Base-by-base conservation (phyloP, 2,888 invertebrate genomes). In the Gnatocerus cornutus region DNA sequence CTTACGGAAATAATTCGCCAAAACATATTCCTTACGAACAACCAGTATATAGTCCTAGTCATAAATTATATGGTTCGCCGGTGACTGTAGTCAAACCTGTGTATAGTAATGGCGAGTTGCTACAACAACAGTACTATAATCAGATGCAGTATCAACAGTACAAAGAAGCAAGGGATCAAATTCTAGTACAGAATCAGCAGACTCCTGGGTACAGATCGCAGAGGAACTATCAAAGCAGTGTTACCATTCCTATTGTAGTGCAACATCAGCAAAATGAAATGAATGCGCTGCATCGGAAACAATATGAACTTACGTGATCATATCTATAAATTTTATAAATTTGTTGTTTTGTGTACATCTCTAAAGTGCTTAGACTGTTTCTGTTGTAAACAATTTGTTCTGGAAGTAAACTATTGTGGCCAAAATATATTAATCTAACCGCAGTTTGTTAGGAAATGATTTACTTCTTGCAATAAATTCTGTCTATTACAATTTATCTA, bases 101-200 rank as follows among this genome's bases (percentile, higher is more conserved):
- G 6, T 82, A 76, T 68, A 77, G 78, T 55, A 84, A 84, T 66
- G 83, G 84, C 3, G 84, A 84, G 45, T 73, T 84, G 21, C 73
- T 81, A 2, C 83, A 84, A 70, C 83, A 82, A 69, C 83, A 84
- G 70, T 75, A 80, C 33, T 82, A 82, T 73, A 80, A 78, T 62
- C 82, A 82, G 55, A 76, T 80, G 67, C 82, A 84, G 62, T 80
- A 81, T 66, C 82, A 82, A 64, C 83, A 83, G 73, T 82, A 82
- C 71, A 78, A 82, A 69, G 80, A 82, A 58, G 78, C 77, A 3
- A 76, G 82, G 71, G 83, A 84, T 71, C 83, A 83, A 71, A 77
- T 80, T 61, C 69, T 82, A 62, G 75, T 79, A 0, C 80, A 80
- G 63, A 79, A 81, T 56, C 82, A 82, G 27, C 71, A 81, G 14